A percentile compares a stretch with the other conserved stretches of the same genome.
Conservation (phyloP, 2,888 invertebrate species). For the Tuberolachnus salignus region DNA sequence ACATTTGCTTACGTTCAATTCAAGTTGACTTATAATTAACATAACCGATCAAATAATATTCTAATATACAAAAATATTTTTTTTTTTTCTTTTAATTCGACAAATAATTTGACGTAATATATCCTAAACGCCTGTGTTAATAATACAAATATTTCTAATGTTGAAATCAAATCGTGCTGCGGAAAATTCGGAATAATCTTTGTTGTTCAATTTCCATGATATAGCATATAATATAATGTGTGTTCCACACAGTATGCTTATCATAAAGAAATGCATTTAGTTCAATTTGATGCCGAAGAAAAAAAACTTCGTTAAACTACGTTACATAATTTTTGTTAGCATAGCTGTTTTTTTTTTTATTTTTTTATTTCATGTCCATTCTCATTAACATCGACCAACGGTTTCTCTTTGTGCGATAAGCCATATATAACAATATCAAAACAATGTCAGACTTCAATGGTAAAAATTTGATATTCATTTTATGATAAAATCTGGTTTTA, state of each 20-base stretch:
- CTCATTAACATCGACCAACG: slow-evolving; percentile 17
- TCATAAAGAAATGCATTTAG: slow-evolving; percentile 30
- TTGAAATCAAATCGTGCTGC: background rate
- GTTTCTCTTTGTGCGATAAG: slow-evolving; percentile 25
- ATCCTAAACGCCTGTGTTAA: too few relatives aligned
- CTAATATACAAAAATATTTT: too few relatives aligned
- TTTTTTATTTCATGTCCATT: slow-evolving; percentile 1
- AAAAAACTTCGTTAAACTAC: background rate
- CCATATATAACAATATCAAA: slow-evolving; percentile 6
- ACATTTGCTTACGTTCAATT: too few relatives aligned
- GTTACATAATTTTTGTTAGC: slow-evolving; percentile 27
- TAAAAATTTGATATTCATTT: slow-evolving; percentile 43
- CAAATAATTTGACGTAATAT: background rate
- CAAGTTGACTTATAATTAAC: too few relatives aligned
- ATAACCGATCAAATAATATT: too few relatives aligned
- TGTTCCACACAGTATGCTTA: background rate
- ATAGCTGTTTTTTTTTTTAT: background rate
- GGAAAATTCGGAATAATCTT: background rate
- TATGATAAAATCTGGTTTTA: slow-evolving; percentile 38
- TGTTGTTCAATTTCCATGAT: slow-evolving; percentile 14
- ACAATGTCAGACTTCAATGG: slow-evolving; percentile 22
- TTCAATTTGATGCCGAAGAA: background rate
- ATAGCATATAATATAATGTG: background rate
- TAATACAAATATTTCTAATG: background rate
- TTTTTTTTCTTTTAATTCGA: too few relatives aligned